Conservation (phyloP, 2,888 invertebrate genomes). For the Phoenoteleia sp. region DNA sequence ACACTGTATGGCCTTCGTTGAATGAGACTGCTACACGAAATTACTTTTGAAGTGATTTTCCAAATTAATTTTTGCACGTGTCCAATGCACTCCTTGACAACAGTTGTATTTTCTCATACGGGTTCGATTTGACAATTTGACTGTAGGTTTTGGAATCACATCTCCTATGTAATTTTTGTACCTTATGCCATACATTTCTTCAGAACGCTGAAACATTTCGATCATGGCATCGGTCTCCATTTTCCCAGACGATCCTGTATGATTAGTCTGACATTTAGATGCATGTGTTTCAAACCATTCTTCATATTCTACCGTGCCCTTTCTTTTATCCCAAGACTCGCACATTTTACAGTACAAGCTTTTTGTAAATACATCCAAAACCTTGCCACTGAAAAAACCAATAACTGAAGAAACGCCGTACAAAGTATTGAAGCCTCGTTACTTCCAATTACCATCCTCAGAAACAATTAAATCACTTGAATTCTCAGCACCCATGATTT, state of each 20-base stretch:
- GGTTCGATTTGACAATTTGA: conserved; percentile 26
- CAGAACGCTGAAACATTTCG: not conserved
- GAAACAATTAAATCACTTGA: not conserved
- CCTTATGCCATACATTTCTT: not conserved
- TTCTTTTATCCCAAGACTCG: conserved; percentile 41
- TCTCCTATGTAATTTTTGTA: conserved; percentile 11
- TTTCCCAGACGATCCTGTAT: not conserved
- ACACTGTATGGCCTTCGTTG: not conserved
- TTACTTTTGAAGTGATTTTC: conserved; percentile 24
- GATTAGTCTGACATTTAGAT: not conserved
- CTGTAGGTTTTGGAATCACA: conserved; percentile 28
- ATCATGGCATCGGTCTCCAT: conserved; percentile 1
- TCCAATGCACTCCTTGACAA: conserved; percentile 43
- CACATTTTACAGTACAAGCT: conserved; percentile 60
- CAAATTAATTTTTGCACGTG: conserved; percentile 74
- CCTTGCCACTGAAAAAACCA: conserved; percentile 41
- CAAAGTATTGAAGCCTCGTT: conserved; percentile 36
- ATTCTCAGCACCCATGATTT: not conserved
- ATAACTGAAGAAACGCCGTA: conserved; percentile 38
- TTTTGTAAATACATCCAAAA: conserved; percentile 54
- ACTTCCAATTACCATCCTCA: conserved; percentile 14
- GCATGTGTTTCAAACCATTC: conserved; percentile 28
- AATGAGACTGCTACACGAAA: not conserved
- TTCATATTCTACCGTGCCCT: conserved; percentile 49
- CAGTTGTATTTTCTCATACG: conserved; percentile 19